Percentiles rank a stretch among this genome's conserved stretches.
phyloP scores from a whole-genome alignment of 2,888 invertebrate genomes.

The Lydus trimaculatus region DNA sequence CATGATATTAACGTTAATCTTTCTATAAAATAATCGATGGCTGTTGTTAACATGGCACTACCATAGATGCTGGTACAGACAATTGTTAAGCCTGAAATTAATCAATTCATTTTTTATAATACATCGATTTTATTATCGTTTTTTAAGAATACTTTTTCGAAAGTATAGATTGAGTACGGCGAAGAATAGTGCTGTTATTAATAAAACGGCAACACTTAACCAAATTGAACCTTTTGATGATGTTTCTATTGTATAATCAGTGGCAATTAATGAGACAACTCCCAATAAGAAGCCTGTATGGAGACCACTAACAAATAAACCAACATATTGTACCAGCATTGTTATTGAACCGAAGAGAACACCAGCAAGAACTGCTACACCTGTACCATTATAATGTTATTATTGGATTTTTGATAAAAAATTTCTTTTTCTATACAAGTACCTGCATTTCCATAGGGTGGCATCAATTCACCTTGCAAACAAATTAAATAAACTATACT shows the following conservation, averaged over 20 bases:
- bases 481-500: conserved; percentile 83
- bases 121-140: conserved; percentile 2
- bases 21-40: conserved; percentile 79
- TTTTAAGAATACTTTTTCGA: conserved; percentile 68
- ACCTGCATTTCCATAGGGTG: conserved; percentile 78
- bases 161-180: conserved; percentile 77
- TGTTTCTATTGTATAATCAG: conserved; percentile 68
- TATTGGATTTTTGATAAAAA: too few relatives aligned
- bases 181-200: conserved; percentile 72
- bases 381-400: conserved; percentile 59
- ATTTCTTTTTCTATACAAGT: conserved; percentile 41
- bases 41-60: conserved; percentile 73
- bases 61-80: conserved; percentile 80
- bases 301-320: conserved; percentile 82
- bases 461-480: conserved; percentile 80
- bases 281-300: conserved; percentile 75
- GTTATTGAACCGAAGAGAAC: conserved; percentile 80
- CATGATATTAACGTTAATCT: conserved; percentile 74
- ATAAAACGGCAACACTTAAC: conserved; percentile 73
- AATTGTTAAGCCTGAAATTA: conserved; percentile 69
- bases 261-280: conserved; percentile 66
- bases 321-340: conserved; percentile 83
- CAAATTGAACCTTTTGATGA: conserved; percentile 66
- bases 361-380: conserved; percentile 76
- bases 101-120: background rate